These are phyloP conservation scores for Petrocephalus schoutedeni DNA, from an alignment of 2,797 vertebrate species.

Conservation along the genomic window DNA sequence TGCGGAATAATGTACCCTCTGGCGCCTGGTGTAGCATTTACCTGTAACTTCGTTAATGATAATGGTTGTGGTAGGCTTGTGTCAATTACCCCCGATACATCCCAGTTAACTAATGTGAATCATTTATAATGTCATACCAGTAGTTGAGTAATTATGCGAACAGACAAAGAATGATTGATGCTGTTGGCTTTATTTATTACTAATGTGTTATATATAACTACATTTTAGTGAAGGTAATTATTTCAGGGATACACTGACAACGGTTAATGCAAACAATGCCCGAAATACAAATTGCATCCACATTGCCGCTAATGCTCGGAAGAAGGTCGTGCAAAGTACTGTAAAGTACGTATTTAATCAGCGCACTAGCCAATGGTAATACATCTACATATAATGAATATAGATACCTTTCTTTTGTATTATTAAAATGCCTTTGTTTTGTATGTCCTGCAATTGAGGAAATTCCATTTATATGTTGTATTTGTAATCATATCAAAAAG, in stretches of 20 bases:
- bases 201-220: slow-evolving; percentile 60
- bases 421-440: not conserved
- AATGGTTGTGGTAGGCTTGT: not conserved
- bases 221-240: slow-evolving; percentile 63
- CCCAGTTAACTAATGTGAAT: not conserved
- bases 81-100: not conserved
- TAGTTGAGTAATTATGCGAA: slow-evolving; percentile 55
- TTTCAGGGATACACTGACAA: slow-evolving; percentile 50
- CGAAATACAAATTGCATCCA: slow-evolving; percentile 51
- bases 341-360: not conserved
- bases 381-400: not conserved
- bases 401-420: not conserved
- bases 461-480: not conserved
- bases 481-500: not conserved
- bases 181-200: slow-evolving; percentile 58
- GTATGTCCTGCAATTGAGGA: not conserved
- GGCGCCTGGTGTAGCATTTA: not conserved
- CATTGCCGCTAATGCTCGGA: not conserved
- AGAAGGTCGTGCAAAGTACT: not conserved
- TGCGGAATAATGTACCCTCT: not conserved
- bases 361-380: not conserved
- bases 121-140: slow-evolving; percentile 27
- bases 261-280: slow-evolving; percentile 53
- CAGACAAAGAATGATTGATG: slow-evolving; percentile 54
- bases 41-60: not conserved